These are phyloP conservation scores for Brachycybe producta DNA, from an alignment of 2,888 invertebrate genomes.

Conservation along the genomic window DNA sequence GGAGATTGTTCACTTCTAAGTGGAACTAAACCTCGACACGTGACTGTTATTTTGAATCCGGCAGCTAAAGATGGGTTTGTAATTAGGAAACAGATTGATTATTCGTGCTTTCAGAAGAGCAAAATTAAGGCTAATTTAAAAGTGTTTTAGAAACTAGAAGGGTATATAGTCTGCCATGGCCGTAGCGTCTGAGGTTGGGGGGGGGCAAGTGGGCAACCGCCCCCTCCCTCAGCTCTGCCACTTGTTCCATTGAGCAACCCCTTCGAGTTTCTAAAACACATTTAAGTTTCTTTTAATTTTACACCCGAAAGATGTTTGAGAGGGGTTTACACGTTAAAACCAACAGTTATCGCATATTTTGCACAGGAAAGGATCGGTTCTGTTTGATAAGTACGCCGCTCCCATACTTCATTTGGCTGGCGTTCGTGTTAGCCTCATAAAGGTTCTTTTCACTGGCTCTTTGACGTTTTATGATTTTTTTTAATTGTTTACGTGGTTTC, in stretches of 20 bases:
- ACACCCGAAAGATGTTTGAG: too few relatives aligned
- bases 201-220: too few relatives aligned
- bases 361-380: slow-evolving; percentile 42
- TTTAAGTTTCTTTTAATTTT: too few relatives aligned
- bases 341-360: not conserved
- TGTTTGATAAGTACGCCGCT: slow-evolving; percentile 80
- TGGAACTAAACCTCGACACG: slow-evolving; percentile 50
- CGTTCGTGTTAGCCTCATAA: slow-evolving; percentile 42
- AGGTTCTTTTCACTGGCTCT: slow-evolving; percentile 25
- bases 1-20: slow-evolving; percentile 50
- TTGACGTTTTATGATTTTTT: slow-evolving; percentile 5
- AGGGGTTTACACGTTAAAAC: slow-evolving; percentile 1
- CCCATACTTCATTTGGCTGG: slow-evolving; percentile 87
- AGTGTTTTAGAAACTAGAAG: too few relatives aligned
- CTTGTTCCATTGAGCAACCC: too few relatives aligned
- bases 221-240: too few relatives aligned
- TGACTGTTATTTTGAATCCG: slow-evolving; percentile 83
- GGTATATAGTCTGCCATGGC: too few relatives aligned
- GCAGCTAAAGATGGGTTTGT: slow-evolving; percentile 63
- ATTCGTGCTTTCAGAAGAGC: not conserved
- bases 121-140: too few relatives aligned
- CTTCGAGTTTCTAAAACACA: too few relatives aligned
- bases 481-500: not conserved
- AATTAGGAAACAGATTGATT: slow-evolving; percentile 19
- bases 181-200: too few relatives aligned